These are phyloP conservation scores for Tychaedon coryphoeus DNA, from an alignment of 2,113 vertebrate genomes.

Conservation along the genomic window DNA sequence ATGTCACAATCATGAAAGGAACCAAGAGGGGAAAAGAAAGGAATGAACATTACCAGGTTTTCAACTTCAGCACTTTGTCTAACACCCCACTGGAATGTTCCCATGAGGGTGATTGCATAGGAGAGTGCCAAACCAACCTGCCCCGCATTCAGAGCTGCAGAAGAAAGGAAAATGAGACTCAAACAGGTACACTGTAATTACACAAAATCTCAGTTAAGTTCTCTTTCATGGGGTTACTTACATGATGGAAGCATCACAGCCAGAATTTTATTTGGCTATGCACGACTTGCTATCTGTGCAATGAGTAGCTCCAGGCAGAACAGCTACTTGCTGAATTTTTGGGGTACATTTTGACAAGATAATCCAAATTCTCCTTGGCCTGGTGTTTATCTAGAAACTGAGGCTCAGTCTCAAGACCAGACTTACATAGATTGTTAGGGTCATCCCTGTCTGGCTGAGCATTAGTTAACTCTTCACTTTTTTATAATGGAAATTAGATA, in stretches of 20 bases:
- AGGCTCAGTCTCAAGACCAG: neutral
- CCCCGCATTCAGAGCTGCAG: constrained; percentile 83
- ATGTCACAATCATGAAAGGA: neutral
- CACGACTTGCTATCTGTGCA: neutral
- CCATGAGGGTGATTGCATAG: constrained; percentile 89
- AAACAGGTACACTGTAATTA: neutral
- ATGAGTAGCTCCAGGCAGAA: neutral
- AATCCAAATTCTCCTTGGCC: neutral
- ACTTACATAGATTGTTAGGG: neutral
- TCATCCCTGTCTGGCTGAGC: neutral
- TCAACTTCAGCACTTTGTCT: constrained; percentile 94
- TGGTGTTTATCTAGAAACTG: neutral
- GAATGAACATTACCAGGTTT: constrained; percentile 86
- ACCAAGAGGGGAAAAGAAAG: constrained; percentile 3
- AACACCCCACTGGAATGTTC: constrained; percentile 96
- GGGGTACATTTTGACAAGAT: neutral
- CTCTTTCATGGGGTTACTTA: neutral
- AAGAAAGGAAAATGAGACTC: neutral
- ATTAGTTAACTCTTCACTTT: neutral
- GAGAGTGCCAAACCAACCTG: constrained; percentile 88
- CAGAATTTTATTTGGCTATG: neutral
- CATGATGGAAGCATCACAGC: neutral
- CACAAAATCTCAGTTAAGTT: neutral
- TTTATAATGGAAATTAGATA: neutral
- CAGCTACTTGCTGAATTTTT: neutral